These are phyloP conservation scores for Phenacoccus solenopsis DNA, from an alignment of 1,140 invertebrate species.

Conservation along the genomic window DNA sequence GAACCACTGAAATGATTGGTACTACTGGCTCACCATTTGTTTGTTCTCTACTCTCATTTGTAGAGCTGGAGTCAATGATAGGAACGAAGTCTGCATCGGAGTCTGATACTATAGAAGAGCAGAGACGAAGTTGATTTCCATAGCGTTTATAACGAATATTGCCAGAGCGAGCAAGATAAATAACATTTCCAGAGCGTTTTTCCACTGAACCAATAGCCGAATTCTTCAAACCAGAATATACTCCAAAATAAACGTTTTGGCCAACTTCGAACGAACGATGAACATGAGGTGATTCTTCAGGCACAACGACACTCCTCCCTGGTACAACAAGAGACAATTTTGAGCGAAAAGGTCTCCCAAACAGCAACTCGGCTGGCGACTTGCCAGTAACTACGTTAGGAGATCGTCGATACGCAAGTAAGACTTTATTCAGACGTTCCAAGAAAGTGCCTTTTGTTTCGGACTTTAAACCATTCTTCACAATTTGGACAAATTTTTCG, in stretches of 20 bases:
- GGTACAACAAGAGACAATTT: not conserved
- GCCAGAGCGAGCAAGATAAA: not conserved
- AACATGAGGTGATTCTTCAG: not conserved
- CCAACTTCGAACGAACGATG: not conserved
- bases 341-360: conserved; percentile 19
- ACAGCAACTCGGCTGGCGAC: conserved; percentile 20
- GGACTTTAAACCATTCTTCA: conserved; percentile 32
- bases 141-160: not conserved
- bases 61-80: too few relatives aligned
- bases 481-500: conserved; percentile 32
- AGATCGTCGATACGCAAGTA: conserved; percentile 22
- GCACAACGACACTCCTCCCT: not conserved
- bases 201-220: not conserved
- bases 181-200: not conserved
- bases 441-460: not conserved
- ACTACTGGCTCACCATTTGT: too few relatives aligned
- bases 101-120: too few relatives aligned
- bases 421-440: conserved; percentile 1
- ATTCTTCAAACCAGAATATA: not conserved
- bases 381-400: conserved; percentile 16
- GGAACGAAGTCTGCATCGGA: too few relatives aligned
- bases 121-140: conserved; percentile 2
- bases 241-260: not conserved
- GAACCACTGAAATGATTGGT: too few relatives aligned
- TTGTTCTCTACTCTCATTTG: too few relatives aligned